Base-by-base conservation (phyloP, 2,113 vertebrate species). In the Gymnocephalus cernua region DNA sequence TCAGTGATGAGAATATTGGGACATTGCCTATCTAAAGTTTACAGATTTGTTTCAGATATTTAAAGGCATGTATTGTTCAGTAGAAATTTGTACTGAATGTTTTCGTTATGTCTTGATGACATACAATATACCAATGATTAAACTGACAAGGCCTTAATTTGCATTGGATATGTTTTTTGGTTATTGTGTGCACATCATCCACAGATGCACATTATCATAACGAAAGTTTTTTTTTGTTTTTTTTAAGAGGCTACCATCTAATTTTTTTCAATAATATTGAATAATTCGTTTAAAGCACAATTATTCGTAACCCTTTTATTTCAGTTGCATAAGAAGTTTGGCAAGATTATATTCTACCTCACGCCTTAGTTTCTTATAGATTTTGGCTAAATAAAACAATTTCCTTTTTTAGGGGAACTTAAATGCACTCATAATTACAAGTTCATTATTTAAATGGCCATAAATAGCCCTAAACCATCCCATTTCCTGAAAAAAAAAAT, bases 141-240 rank as follows among this genome's bases (percentile, higher is more conserved):
- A 86, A 86, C 73, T 77, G 41, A 87, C 79, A 89, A 50, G 25
- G 90, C 90, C 86, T 93, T 93, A 86, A 87, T 79, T 85, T 84
- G 74, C 84, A 80, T 90, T 80, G 56, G 51, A 71, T 68, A 56
- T 7, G 53, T 78, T 57, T 82, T 77, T 90, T 84, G 51, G 51
- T 74, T 83, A 65, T 45, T 81, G 51, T 75, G 59, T 84, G 69
- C 68, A 76, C 44, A 58, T 48, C 25, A 78, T 66, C 5, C 64
- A 79, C 64, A 62, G 11, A 66, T 72, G 58, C 63, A 58, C 56
- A 79, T 74, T 51, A 58, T 69, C 44, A 25, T 47, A 14, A 68
- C 41, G 69, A 54, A 58, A 59, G 18, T 7, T 5, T 61, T 50
- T 71, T 41, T 63, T 47, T 54, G 18, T 7, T 5, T 61, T 50